A percentile compares a stretch with the other conserved stretches of the same genome.
These are phyloP conservation scores for Eilema depressum DNA, from an alignment of 2,888 invertebrate genomes.

Conservation along the genomic window DNA sequence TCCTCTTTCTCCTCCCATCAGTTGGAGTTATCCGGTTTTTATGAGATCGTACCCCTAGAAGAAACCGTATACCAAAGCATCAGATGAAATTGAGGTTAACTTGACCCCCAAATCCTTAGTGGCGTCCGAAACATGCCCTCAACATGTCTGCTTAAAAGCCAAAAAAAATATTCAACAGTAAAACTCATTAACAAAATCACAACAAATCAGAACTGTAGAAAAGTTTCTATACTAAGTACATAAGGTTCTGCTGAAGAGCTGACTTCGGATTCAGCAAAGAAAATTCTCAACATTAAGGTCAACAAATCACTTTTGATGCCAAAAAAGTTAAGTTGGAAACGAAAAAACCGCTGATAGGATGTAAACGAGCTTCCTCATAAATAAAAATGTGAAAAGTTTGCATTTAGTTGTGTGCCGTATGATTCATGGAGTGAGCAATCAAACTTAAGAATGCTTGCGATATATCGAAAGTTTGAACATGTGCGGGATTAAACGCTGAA, in stretches of 20 bases:
- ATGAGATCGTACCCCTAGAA: too few relatives aligned
- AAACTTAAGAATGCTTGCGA: slow-evolving; percentile 59
- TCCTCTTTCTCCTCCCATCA: too few relatives aligned
- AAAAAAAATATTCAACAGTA: not conserved
- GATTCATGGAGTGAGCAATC: slow-evolving; percentile 77
- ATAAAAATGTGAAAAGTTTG: slow-evolving; percentile 73
- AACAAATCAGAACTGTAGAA: not conserved
- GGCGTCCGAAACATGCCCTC: too few relatives aligned
- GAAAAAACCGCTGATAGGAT: slow-evolving; percentile 68
- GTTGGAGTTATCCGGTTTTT: too few relatives aligned
- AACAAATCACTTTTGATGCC: slow-evolving; percentile 47
- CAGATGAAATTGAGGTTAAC: too few relatives aligned
- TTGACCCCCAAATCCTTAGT: too few relatives aligned
- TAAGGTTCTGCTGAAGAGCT: slow-evolving; percentile 50
- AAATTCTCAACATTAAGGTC: slow-evolving; percentile 42
- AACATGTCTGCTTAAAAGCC: too few relatives aligned
- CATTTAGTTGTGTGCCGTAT: slow-evolving; percentile 64
- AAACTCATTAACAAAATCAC: not conserved
- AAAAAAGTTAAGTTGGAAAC: slow-evolving; percentile 49
- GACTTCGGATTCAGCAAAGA: slow-evolving; percentile 45
- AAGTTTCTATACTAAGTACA: slow-evolving; percentile 17
- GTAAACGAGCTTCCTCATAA: slow-evolving; percentile 74
- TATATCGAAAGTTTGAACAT: slow-evolving; percentile 43
- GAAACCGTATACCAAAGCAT: too few relatives aligned
- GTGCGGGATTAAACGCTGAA: slow-evolving; percentile 3